Evolutionary conservation across 2,888 invertebrate genomes (phyloP), one percentile per base, ranked within the genome.

Genomic region (Hemistola chrysoprasaria): DNA sequence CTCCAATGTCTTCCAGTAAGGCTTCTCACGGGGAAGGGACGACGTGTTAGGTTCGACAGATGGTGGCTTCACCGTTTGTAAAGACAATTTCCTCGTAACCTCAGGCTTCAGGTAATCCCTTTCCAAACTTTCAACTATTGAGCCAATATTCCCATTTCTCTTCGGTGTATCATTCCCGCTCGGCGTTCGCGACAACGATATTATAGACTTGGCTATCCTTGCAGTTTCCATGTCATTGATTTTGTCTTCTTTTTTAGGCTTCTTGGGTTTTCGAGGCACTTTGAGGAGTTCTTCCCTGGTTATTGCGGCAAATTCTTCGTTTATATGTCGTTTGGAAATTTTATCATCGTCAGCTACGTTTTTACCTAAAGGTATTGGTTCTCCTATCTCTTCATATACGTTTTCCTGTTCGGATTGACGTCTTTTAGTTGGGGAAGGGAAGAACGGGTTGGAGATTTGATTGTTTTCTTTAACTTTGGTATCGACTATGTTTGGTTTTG

Each of bases 291-390:
- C 86, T 54, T 84, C 87, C 42, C 88, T 70, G 1, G 74, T 55
- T 1, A 88, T 52, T 6, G 59, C 49, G 6, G 67, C 59, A 11
- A 84, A 73, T 8, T 75, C 83, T 2, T 82, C 78, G 3, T 52
- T 44, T 1, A 56, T 57, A 6, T 62, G 56, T 11, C 51, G 61
- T 57, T 67, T 74, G 0, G 75, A 76, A 27, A 87, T 64, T 60
- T 87, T 87, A 4, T 81, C 86, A 25, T 88, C 87, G 41, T 88
- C 87, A 1, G 86, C 87, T 47, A 85, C 65, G 38, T 83, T 81
- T 40, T 73, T 81, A 22, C 70, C 65, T 29, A 59, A 21, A 4
- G 63, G 44, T 33, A 57, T 61, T 2, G 61, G 59, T 26, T 55
- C 52, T 16, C 84, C 86, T 10, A 88, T 88, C 70, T 88, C 88